Conservation (phyloP, 1,140 invertebrate genomes). For the Tetramorium alpestre region DNA sequence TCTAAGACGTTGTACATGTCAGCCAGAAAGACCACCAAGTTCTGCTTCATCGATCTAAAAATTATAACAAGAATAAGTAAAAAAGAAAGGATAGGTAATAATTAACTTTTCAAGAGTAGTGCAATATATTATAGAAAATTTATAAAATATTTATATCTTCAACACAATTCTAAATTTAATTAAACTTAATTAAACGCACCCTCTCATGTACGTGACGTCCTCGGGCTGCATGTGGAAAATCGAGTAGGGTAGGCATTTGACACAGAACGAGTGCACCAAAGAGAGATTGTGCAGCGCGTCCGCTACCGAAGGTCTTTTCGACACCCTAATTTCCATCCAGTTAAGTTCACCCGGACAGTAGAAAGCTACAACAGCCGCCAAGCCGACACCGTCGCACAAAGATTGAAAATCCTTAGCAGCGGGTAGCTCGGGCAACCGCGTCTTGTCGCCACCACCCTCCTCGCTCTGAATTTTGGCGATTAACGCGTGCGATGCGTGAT, state of each 20-base stretch:
- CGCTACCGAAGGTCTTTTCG: constrained; percentile 90
- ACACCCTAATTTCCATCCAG: constrained; percentile 90
- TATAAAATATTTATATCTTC: background rate
- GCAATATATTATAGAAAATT: background rate
- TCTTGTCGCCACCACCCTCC: constrained; percentile 82
- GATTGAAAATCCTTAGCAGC: constrained; percentile 84
- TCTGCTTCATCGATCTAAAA: constrained; percentile 95
- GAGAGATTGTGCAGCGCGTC: constrained; percentile 98
- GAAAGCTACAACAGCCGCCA: constrained; percentile 95
- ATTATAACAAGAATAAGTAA: constrained; percentile 37
- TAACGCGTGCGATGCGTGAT: constrained; percentile 93
- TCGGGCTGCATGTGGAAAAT: constrained; percentile 98
- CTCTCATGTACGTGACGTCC: constrained; percentile 97
- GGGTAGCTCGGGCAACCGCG: constrained; percentile 84
- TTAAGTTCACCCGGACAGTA: constrained; percentile 96
- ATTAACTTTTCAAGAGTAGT: background rate
- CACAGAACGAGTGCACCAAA: constrained; percentile 95
- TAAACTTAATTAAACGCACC: constrained; percentile 85
- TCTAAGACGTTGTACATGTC: constrained; percentile 98
- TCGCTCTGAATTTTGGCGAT: constrained; percentile 87
- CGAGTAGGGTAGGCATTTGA: constrained; percentile 93
- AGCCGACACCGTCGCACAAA: constrained; percentile 95
- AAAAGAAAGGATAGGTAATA: background rate
- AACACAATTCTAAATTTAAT: constrained; percentile 5
- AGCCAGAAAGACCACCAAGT: constrained; percentile 96